These are phyloP conservation scores for Hylomyscus alleni DNA, from an alignment of 2,797 vertebrate genomes.

Conservation along the genomic window DNA sequence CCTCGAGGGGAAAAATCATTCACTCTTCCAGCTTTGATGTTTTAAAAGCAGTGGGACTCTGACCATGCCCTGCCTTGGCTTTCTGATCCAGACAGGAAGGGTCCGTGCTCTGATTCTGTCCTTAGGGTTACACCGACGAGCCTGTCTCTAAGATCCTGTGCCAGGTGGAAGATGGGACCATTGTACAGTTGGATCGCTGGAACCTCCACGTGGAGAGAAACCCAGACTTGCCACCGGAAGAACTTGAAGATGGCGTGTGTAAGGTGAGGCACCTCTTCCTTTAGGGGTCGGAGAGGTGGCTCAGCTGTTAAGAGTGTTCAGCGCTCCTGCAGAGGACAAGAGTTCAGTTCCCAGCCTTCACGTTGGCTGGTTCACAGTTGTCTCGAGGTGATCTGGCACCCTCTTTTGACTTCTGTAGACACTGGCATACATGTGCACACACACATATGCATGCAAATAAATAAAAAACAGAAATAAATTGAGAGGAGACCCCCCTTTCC, in stretches of 20 bases:
- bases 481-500: neutral
- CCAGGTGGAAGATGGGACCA: slow-evolving; percentile 98
- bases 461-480: neutral
- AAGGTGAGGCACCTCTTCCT: slow-evolving; percentile 91
- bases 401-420: neutral
- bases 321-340: neutral
- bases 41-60: neutral
- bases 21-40: neutral
- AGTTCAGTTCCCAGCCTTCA: neutral
- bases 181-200: slow-evolving; percentile 98
- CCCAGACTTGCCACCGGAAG: slow-evolving; percentile 90
- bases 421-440: too few relatives aligned
- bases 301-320: neutral
- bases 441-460: neutral
- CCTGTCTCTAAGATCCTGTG: slow-evolving; percentile 98
- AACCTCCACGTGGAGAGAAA: slow-evolving; percentile 97
- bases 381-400: neutral
- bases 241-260: slow-evolving; percentile 95
- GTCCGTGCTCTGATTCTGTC: slow-evolving; percentile 40
- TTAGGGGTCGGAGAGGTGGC: neutral
- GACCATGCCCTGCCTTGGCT: neutral
- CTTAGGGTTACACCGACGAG: slow-evolving; percentile 98
- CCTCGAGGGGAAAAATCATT: neutral
- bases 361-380: neutral
- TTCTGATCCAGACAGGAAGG: neutral